Base-by-base conservation (phyloP, 2,797 vertebrate species). In the Myotis vivesi region DNA sequence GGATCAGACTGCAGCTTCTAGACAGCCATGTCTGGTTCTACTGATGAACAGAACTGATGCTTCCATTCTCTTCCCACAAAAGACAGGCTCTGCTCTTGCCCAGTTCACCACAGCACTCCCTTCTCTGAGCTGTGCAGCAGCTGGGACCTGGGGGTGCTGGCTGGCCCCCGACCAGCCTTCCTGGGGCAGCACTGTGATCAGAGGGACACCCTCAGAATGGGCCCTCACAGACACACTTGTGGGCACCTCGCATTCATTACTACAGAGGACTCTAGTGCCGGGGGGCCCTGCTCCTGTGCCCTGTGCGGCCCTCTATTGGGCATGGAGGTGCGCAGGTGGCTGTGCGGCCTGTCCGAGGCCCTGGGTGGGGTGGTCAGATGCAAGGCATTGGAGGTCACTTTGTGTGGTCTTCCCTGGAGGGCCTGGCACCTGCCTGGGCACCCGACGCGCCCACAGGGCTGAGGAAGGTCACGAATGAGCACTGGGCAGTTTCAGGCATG, bases 71-170 rank as follows among this genome's bases (percentile, higher is more conserved):
- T 69, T 71, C 44, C 86, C 69, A 22, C 23, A 71, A 41, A 77
- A 73, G 69, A 41, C 11, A 2, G 25, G 51, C 49, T 55, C 3
- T 0, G 2, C 1, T 36, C 33, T 19, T 2, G 9, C 11, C 30
- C 28, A 0, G 5, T 30, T n/a, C 10, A 1, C 83, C n/a, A 10
- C 8, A 5, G 33, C 15, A 59, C 23, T 16, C 49, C 1, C 5
- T 5, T 5, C 57, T 28, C 2, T 6, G 11, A 62, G 59, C 59
- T 90, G 11, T 55, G 72, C 66, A 22, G 12, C 4, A 9, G 22
- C 87, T 51, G 22, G 59, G 55, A 53, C 12, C n/a, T 4, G 16
- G 1, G 51, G 23, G n/a, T 22, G 79, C 62, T n/a, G 33, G 80
- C 53, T 3, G 12, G 33, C 15, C 22, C 17, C 51, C 3, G n/a